Base-by-base conservation (phyloP, 2,888 invertebrate genomes). In the Lithophane semibrunnea region DNA sequence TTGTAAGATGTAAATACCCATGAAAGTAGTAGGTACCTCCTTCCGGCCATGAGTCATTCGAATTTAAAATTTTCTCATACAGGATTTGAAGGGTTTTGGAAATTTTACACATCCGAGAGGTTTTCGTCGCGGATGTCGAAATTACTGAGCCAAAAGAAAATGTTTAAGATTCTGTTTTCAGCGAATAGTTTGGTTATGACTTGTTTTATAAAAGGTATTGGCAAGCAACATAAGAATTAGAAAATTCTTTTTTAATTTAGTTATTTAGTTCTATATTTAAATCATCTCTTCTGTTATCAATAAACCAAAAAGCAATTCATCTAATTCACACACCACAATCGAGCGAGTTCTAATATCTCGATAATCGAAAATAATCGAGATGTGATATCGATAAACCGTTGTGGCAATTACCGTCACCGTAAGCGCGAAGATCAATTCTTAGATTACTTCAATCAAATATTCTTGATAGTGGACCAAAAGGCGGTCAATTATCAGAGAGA, bases 371-470 rank as follows among this genome's bases (percentile, higher is more conserved):
- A 83, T 83, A 83, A 80, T 90, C 89, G 82, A 79, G 89, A 92
- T 92, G 71, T 79, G 76, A 83, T 87, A 90, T 92, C 91, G 93
- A 94, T 94, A 93, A 92, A 88, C 89, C 88, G 88, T 92, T 89
- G 90, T 89, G 90, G 92, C 94, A 95, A 96, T 95, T 95, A 96
- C 91, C 92, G 94, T 94, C 94, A 93, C 90, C 90, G 92, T 88
- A 90, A 89, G 93, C 92, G 92, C 90, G 91, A 92, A 94, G 93
- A 94, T 94, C 91, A 88, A 91, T 91, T 82, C 86, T 86, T 71
- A 92, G 94, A 94, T 94, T 90, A 92, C 89, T 92, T 94, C 93
- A 92, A 93, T 94, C 93, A 93, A 90, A 91, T 89, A 90, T 88
- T 91, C 87, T 91, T 86, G 84, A 88, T 89, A 91, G 90, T 88